Conservation (phyloP, 2,113 vertebrate species). For the Pseudorhombus dupliciocellatus region DNA sequence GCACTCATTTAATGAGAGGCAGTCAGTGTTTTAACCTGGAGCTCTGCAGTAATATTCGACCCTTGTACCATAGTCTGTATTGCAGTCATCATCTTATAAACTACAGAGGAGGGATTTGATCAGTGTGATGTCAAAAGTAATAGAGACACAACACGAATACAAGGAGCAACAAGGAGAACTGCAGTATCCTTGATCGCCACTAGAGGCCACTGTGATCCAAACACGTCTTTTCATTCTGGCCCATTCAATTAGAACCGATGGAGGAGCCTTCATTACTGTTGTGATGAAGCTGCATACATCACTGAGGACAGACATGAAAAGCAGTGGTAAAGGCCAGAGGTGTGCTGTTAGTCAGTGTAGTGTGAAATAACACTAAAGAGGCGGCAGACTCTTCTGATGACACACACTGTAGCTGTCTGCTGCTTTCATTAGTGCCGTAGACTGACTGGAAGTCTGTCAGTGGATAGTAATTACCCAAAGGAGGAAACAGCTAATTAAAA, state of each 20-base stretch:
- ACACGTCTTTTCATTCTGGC: constrained; percentile 1
- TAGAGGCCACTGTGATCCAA: constrained; percentile 23
- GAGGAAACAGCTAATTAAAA: constrained; percentile 63
- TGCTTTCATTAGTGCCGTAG: constrained; percentile 42
- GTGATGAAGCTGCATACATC: constrained; percentile 1
- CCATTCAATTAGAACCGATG: constrained; percentile 5
- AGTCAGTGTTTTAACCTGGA: constrained; percentile 8
- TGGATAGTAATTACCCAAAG: constrained; percentile 50
- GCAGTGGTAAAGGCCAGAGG: constrained; percentile 46
- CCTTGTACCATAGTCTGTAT: not conserved
- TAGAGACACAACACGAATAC: not conserved
- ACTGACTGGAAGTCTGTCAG: constrained; percentile 47
- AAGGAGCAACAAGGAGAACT: not conserved
- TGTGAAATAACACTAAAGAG: constrained; percentile 63
- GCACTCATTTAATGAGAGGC: not conserved
- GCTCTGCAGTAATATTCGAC: constrained; percentile 17
- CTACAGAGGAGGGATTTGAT: too few species aligned
- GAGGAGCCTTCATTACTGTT: constrained; percentile 2
- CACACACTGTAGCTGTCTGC: constrained; percentile 37
- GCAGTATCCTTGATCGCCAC: not conserved
- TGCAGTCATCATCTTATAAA: too few species aligned
- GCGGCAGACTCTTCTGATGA: constrained; percentile 63
- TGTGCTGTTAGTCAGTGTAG: constrained; percentile 35
- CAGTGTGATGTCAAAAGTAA: too few species aligned
- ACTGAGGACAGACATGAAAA: not conserved